Evolutionary conservation across 2,888 invertebrate species (phyloP), one percentile per base, ranked within the genome.

Genomic region (Pseudoips prasinana): DNA sequence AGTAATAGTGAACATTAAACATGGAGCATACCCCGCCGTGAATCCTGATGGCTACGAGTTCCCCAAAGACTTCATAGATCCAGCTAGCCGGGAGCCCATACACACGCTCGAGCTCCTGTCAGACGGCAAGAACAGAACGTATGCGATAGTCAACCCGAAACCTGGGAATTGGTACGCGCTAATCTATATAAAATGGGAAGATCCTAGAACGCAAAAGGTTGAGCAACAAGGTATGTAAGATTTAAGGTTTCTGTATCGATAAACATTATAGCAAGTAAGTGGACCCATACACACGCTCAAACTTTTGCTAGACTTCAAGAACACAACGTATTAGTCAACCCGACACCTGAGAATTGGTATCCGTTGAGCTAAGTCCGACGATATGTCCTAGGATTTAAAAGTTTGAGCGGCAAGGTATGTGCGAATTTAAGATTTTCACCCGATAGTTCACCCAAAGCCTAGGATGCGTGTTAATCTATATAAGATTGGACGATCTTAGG

Each of bases 151-250:
- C 11, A 92, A 93, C 39, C 95, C 95, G 0, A 85, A 89, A 33
- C 91, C 94, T 0, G 95, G 96, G 1, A 92, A 92, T 61, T 96
- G 95, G 94, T 96, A 93, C 80, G 94, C 93, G 0, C 90, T 94
- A 32, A 93, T 94, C 4, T 96, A 95, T 73, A 90, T 94, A 41
- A 91, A 93, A 33, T 95, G 94, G 92, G 90, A 91, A 27, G 93
- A 95, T 85, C 95, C 95, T 1, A 91, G 92, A 58, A 76, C 73
- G 10, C 92, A 92, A 58, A 91, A 92, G 44, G 94, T 95, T 46
- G 91, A 92, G 50, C 95, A 95, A 60, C 92, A 94, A 90, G 95
- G 95, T 94, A 76, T 61, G 69, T 63, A 9, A 5, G 3, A 8
- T 10, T 22, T 10, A 8, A 8, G 3, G 10, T 23, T 25, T 18